Evolutionary conservation across 2,113 vertebrate species (phyloP), one percentile per base, ranked within the genome.

Genomic region (Brachyistius frenatus): DNA sequence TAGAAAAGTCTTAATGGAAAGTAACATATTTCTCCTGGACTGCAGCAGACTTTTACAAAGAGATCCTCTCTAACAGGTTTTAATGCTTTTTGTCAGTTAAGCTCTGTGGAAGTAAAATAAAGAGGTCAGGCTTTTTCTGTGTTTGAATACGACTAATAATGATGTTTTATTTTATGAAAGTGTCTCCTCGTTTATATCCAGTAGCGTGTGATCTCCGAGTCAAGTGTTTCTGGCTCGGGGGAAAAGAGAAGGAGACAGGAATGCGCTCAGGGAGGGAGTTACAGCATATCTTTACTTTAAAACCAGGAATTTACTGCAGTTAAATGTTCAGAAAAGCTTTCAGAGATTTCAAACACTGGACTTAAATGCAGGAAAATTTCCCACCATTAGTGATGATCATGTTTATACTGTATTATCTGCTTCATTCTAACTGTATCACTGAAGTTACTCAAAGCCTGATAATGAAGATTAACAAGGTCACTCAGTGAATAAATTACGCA

Each of bases 381-480:
- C 79, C 74, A 81, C 81, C 86, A 81, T 86, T 80, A 72, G 71
- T 44, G 64, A 70, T 41, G 66, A 79, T 69, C 2, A 2, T 91
- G 88, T 91, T 89, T 89, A 91, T 47, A 56, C 46, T 72, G 33
- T 4, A 46, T 39, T 89, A 89, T 86, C 86, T 46, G 62, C 37
- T 7, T 86, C 69, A 46, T 84, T 84, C 78, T 75, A 10, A 78
- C 69, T 75, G 57, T 70, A 78, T 82, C 66, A 31, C 56, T 54
- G 15, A 69, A 55, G 66, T 50, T 13, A 78, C 60, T 71, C 62
- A 63, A 53, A 67, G 32, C 52, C 73, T 8, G 78, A 89, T 86
- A 83, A 82, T 79, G 71, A 60, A 31, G 64, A 67, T 58, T n/a
- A 75, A 76, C 15, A 3, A 44, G 56, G 47, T 44, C 74, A 58